Percentiles rank a stretch among this genome's conserved stretches.
Conservation (phyloP, 2,797 vertebrate species). For the Selene dorsalis region DNA sequence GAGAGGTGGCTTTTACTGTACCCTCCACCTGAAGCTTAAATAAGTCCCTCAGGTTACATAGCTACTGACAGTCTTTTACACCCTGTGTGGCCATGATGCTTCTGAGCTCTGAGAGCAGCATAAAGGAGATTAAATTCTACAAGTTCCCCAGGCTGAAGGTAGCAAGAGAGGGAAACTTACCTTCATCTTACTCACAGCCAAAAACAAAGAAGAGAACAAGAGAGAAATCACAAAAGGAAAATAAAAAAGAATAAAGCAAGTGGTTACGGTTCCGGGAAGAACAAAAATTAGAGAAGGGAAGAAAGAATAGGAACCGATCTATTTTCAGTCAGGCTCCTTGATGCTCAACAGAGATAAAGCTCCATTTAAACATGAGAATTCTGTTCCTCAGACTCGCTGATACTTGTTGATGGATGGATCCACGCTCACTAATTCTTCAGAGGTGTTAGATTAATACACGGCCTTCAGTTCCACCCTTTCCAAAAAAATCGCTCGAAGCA, state of each 20-base stretch:
- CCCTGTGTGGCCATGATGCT: not conserved
- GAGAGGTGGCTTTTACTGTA: constrained; percentile 9
- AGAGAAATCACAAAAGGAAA: not conserved
- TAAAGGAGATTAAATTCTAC: constrained; percentile 31
- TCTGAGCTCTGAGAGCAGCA: constrained; percentile 17
- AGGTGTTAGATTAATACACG: constrained; percentile 45
- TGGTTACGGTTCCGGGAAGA: not conserved
- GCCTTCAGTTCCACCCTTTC: constrained; percentile 31
- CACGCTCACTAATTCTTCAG: constrained; percentile 40
- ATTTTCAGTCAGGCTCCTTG: constrained; percentile 28
- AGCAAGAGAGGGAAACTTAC: not conserved
- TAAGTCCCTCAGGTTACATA: constrained; percentile 25
- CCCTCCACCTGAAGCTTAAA: not conserved
- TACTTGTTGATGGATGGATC: constrained; percentile 35
- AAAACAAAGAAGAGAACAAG: constrained; percentile 9
- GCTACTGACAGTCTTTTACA: constrained; percentile 11
- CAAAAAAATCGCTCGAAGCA: constrained; percentile 34
- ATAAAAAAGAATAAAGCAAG: constrained; percentile 4
- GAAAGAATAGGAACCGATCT: constrained; percentile 1
- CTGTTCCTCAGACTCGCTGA: constrained; percentile 21
- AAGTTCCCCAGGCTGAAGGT: constrained; percentile 17
- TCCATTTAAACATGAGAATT: constrained; percentile 31
- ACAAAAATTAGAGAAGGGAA: not conserved
- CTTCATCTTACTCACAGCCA: constrained; percentile 13
- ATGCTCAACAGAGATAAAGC: constrained; percentile 18